phyloP scores from a whole-genome alignment of 1,140 invertebrate species.

The Harlomillsia oculata region DNA sequence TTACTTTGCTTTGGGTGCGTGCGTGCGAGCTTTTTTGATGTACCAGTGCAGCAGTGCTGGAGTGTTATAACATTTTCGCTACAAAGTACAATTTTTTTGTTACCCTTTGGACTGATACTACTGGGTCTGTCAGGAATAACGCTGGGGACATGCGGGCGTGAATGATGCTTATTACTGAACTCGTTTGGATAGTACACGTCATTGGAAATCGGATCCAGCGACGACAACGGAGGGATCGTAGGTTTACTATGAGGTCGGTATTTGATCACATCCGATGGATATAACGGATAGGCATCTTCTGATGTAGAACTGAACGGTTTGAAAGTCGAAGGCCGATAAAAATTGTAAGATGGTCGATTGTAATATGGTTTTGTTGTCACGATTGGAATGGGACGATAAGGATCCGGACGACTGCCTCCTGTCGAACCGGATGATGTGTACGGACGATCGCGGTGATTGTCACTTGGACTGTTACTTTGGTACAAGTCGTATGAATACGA shows the following conservation, averaged over 20 bases:
- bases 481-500: constrained; percentile 24
- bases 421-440: constrained; percentile 1
- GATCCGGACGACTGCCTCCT: constrained; percentile 18
- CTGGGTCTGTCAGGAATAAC: constrained; percentile 13
- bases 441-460: constrained; percentile 10
- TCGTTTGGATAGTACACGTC: constrained; percentile 12
- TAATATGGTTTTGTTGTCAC: constrained; percentile 22
- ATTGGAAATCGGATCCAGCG: constrained; percentile 20
- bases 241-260: constrained; percentile 19
- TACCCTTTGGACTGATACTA: constrained; percentile 9
- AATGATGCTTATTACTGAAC: constrained; percentile 3
- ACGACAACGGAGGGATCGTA: neutral
- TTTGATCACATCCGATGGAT: constrained; percentile 29
- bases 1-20: too few species aligned
- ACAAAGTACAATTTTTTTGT: constrained; percentile 1
- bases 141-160: constrained; percentile 7
- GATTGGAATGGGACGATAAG: constrained; percentile 27
- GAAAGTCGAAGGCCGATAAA: constrained; percentile 27
- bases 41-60: neutral
- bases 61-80: too few species aligned
- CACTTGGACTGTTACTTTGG: neutral
- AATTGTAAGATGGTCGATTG: constrained; percentile 35
- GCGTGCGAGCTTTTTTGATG: too few species aligned
- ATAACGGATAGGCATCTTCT: constrained; percentile 30
- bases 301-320: constrained; percentile 26